A percentile compares a stretch with the other conserved stretches of the same genome.
Conservation (phyloP, 2,113 vertebrate genomes). For the Phoenicopterus ruber region DNA sequence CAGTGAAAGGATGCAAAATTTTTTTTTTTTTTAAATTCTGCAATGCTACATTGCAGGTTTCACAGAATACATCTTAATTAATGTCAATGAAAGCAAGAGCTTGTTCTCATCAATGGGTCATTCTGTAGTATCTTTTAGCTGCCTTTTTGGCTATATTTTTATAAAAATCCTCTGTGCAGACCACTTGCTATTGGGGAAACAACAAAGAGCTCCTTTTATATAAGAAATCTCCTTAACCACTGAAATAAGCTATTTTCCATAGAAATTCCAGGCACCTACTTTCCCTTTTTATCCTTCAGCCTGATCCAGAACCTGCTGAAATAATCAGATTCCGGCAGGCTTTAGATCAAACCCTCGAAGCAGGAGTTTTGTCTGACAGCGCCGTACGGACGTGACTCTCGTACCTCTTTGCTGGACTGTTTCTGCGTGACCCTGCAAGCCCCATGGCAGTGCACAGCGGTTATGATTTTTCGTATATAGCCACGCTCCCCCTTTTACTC, state of each 20-base stretch:
- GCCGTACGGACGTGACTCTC: not conserved
- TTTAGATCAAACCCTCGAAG: not conserved
- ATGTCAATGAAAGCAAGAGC: not conserved
- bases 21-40: not conserved
- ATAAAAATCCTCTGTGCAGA: not conserved
- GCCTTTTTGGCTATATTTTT: not conserved
- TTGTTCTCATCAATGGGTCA: conserved; percentile 6
- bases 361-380: not conserved
- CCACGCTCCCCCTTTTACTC: not conserved
- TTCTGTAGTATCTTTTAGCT: not conserved
- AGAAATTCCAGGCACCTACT: not conserved
- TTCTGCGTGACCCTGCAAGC: not conserved
- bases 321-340: not conserved
- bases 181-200: not conserved
- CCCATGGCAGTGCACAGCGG: rapidly evolving
- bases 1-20: not conserved
- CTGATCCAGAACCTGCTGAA: not conserved
- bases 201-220: not conserved
- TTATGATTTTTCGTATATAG: not conserved
- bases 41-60: not conserved
- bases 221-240: not conserved
- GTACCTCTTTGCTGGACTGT: not conserved
- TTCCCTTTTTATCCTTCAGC: not conserved
- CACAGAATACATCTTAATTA: not conserved
- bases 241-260: not conserved